Conservation (phyloP, 2,797 vertebrate genomes). For the Takifugu ocellatus region DNA sequence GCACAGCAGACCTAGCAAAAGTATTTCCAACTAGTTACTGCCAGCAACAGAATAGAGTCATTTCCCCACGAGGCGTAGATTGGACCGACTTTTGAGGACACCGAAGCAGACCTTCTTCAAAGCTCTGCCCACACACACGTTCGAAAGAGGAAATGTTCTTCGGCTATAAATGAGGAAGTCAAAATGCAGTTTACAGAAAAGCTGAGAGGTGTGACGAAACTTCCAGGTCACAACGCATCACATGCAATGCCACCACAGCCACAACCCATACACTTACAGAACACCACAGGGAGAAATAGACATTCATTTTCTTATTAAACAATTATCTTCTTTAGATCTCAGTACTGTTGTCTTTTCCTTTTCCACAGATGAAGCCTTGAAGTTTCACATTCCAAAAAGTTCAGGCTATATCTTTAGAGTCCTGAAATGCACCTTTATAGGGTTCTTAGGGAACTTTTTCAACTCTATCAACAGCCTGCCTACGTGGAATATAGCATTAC, state of each 20-base stretch:
- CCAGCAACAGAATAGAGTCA: background rate
- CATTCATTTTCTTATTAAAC: background rate
- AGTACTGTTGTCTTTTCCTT: too few relatives aligned
- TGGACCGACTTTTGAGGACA: background rate
- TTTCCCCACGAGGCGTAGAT: background rate
- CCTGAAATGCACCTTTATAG: too few relatives aligned
- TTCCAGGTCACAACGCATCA: constrained; percentile 7
- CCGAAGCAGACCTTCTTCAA: background rate
- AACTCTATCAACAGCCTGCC: too few relatives aligned
- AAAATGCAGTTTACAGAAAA: constrained; percentile 42
- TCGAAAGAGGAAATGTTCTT: constrained; percentile 64
- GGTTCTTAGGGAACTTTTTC: too few relatives aligned
- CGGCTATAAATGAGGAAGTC: constrained; percentile 58
- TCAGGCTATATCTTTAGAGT: too few relatives aligned
- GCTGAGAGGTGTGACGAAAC: constrained; percentile 52
- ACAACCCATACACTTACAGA: background rate
- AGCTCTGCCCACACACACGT: background rate
- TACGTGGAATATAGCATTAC: background rate
- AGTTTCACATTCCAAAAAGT: too few relatives aligned
- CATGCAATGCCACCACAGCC: constrained; percentile 20
- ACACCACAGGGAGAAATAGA: background rate
- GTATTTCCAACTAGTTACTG: background rate
- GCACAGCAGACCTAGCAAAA: background rate
- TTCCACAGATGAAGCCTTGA: too few relatives aligned
- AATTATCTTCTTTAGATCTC: background rate